phyloP scores from a whole-genome alignment of 1,140 invertebrate species.

The Drosophila mauritiana region DNA sequence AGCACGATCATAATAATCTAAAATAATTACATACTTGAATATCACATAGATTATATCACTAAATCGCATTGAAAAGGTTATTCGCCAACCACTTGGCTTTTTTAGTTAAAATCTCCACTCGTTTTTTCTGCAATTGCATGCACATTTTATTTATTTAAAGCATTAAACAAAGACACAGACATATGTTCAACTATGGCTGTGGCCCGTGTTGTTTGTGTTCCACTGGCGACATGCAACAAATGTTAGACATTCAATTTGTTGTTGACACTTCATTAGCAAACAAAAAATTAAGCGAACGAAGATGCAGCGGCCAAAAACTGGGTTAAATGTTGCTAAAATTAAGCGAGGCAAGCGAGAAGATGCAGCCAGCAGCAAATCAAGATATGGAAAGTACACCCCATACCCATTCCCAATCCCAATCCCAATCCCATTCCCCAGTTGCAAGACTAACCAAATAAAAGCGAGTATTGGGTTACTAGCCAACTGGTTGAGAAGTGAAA shows the following conservation, averaged over 20 bases:
- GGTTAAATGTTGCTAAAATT: constrained; percentile 82
- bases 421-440: background rate
- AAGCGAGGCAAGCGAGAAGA: constrained; percentile 63
- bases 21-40: too few relatives aligned
- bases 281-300: constrained; percentile 67
- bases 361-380: constrained; percentile 35
- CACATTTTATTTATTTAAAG: constrained; percentile 79
- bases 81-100: background rate
- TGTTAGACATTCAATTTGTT: constrained; percentile 83
- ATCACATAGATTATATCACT: too few relatives aligned
- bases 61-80: constrained; percentile 20
- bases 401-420: background rate
- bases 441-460: constrained; percentile 74
- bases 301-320: constrained; percentile 45
- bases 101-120: background rate
- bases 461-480: constrained; percentile 68
- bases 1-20: too few relatives aligned
- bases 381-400: constrained; percentile 7
- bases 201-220: constrained; percentile 33
- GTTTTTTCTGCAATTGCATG: constrained; percentile 50
- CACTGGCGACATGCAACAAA: constrained; percentile 79
- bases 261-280: constrained; percentile 83
- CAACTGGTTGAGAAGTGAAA: constrained; percentile 19
- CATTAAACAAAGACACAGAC: constrained; percentile 80
- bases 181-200: constrained; percentile 46